These are phyloP conservation scores for Bombylius discolor DNA, from an alignment of 2,888 invertebrate species.

Conservation along the genomic window DNA sequence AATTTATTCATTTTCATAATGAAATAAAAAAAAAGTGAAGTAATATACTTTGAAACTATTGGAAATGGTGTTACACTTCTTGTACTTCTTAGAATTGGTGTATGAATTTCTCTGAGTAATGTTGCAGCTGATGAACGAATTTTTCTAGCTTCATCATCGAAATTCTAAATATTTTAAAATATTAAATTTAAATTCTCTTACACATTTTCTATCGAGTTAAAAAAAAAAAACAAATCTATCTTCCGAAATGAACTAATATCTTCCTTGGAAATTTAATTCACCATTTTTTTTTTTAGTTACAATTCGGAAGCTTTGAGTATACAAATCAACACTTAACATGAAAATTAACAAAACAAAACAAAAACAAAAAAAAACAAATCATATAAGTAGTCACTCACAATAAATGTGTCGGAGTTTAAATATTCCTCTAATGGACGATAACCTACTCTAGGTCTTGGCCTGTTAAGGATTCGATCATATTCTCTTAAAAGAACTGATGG, in stretches of 20 bases:
- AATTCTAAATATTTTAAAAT: constrained; percentile 43
- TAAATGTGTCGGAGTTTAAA: constrained; percentile 61
- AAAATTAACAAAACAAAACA: not conserved
- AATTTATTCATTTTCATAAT: no score
- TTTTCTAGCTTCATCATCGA: constrained; percentile 69
- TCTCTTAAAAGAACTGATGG: constrained; percentile 55
- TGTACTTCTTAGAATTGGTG: constrained; percentile 60
- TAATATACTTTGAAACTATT: not conserved
- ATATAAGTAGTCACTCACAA: constrained; percentile 42
- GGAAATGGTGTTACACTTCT: constrained; percentile 40
- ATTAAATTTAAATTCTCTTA: not conserved
- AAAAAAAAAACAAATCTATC: not conserved
- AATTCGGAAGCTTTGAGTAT: no score
- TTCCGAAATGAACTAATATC: not conserved
- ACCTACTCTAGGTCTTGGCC: constrained; percentile 46
- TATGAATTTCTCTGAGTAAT: constrained; percentile 59
- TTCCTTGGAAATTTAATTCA: no score
- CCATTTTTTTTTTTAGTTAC: not conserved
- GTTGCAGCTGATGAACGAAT: constrained; percentile 68
- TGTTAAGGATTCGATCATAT: constrained; percentile 54
- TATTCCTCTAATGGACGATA: constrained; percentile 60
- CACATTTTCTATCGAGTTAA: no score
- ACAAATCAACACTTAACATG: no score
- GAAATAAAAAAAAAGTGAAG: no score
- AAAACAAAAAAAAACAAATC: no score